These are phyloP conservation scores for Amphipoea oculea DNA, from an alignment of 2,888 invertebrate genomes.

Conservation along the genomic window DNA sequence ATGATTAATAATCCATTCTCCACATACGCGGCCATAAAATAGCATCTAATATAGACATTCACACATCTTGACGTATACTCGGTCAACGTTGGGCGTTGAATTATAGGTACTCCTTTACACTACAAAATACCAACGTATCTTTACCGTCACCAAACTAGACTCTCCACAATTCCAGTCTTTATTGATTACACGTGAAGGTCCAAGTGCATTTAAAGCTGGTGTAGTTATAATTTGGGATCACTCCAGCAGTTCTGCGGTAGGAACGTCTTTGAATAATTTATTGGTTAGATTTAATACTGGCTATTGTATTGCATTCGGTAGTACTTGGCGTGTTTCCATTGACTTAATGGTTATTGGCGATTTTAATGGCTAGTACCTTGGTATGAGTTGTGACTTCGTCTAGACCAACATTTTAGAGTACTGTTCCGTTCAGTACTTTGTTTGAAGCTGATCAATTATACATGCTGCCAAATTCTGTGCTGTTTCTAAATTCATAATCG, in stretches of 20 bases:
- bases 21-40: constrained; percentile 30
- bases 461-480: neutral
- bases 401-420: constrained; percentile 51
- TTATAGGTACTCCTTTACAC: constrained; percentile 61
- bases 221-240: constrained; percentile 50
- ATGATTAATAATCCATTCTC: constrained; percentile 50
- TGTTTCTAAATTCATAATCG: neutral
- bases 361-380: constrained; percentile 54
- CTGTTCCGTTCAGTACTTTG: constrained; percentile 23
- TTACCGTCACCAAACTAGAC: neutral
- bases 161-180: constrained; percentile 37
- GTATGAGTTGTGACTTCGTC: constrained; percentile 60
- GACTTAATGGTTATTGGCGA: constrained; percentile 57
- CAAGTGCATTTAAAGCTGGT: neutral
- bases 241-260: constrained; percentile 62
- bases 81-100: constrained; percentile 61
- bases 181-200: constrained; percentile 4
- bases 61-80: constrained; percentile 63
- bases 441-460: constrained; percentile 32
- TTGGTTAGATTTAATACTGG: constrained; percentile 73
- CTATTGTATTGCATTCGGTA: constrained; percentile 71
- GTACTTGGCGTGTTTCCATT: constrained; percentile 67
- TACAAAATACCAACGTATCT: constrained; percentile 41
- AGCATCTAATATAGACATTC: constrained; percentile 58
- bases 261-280: constrained; percentile 74